Evolutionary conservation across 1,140 invertebrate species (phyloP).

Genomic region (Cyphomyrmex costatus): DNA sequence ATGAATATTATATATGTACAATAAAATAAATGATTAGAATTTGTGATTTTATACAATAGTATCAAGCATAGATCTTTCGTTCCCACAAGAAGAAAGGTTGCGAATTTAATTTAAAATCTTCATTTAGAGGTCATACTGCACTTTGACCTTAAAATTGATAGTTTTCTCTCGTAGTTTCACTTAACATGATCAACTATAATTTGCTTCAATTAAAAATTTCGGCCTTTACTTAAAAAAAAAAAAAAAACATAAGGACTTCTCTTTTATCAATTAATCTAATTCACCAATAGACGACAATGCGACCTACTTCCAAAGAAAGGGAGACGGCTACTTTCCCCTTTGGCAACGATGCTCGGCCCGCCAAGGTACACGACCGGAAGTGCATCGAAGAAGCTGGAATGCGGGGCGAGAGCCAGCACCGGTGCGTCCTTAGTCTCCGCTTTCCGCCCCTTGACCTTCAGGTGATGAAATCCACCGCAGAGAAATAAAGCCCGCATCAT

Average conservation of each 20-base stretch:
- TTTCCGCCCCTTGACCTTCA: conserved; percentile 90
- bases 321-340: conserved; percentile 92
- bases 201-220: not conserved
- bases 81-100: conserved; percentile 8
- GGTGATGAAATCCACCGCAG: conserved; percentile 92
- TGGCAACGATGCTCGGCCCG: conserved; percentile 95
- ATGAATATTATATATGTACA: conserved; percentile 14
- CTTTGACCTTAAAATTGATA: not conserved
- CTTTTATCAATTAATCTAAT: not conserved
- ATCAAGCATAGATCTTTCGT: conserved; percentile 2
- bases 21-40: conserved; percentile 1
- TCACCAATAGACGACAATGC: conserved; percentile 43
- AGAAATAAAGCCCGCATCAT: conserved; percentile 92
- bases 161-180: not conserved
- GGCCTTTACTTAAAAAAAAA: not conserved
- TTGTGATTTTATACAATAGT: not conserved
- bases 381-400: conserved; percentile 96
- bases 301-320: conserved; percentile 96
- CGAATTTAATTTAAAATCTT: not conserved
- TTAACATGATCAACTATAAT: not conserved
- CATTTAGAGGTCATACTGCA: not conserved
- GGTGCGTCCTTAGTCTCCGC: conserved; percentile 92
- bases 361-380: conserved; percentile 93
- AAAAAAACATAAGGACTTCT: not conserved
- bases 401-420: conserved; percentile 95